Conservation (phyloP, 2,797 vertebrate genomes). For the Psittacula echo region DNA sequence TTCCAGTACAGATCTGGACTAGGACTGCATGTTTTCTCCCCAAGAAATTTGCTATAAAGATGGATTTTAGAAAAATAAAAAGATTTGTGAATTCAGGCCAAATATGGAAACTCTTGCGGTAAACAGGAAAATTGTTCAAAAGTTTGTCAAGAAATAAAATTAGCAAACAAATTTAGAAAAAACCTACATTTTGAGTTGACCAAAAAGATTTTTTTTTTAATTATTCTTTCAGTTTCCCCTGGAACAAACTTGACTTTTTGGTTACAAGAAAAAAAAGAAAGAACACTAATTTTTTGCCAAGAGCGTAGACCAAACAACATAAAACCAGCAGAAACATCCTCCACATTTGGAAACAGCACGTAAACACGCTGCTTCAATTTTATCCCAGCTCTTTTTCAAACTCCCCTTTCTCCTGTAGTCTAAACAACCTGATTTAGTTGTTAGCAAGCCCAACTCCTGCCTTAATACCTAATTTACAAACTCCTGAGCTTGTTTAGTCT, state of each 20-base stretch:
- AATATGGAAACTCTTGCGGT: background rate
- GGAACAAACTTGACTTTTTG: background rate
- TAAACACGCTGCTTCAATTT: slow-evolving; percentile 13
- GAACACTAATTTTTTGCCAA: background rate
- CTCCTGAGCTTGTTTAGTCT: background rate
- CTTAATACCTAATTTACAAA: background rate
- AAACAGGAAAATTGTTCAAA: background rate
- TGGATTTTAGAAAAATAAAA: background rate
- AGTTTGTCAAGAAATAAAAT: background rate
- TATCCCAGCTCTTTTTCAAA: background rate
- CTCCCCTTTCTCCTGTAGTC: background rate
- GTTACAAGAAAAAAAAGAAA: background rate
- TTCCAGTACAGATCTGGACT: background rate
- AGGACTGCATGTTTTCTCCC: background rate
- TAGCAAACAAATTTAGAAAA: background rate
- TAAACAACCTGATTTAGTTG: slow-evolving; percentile 25
- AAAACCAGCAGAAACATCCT: background rate
- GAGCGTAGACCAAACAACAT: background rate
- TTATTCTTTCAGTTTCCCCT: background rate
- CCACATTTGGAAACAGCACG: background rate
- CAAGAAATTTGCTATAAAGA: background rate
- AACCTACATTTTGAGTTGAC: background rate
- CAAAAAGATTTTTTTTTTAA: background rate
- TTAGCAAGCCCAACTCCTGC: background rate
- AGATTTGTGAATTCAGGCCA: background rate